These are phyloP conservation scores for Lerema accius DNA, from an alignment of 1,140 invertebrate species.

Conservation along the genomic window DNA sequence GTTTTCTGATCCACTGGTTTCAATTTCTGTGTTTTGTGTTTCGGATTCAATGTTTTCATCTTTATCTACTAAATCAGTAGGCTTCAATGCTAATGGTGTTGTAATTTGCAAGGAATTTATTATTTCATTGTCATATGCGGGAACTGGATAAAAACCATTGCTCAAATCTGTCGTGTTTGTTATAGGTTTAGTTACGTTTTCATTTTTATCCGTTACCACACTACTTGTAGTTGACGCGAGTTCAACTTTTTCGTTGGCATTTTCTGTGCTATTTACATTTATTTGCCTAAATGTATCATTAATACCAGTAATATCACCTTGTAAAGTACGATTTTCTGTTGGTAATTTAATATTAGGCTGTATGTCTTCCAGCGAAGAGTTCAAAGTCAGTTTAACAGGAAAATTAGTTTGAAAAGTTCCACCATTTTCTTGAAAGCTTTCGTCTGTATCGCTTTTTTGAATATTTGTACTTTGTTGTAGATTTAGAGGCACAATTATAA, in stretches of 20 bases:
- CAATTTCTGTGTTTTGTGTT: neutral
- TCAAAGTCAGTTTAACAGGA: slow-evolving; percentile 37
- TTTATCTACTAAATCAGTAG: slow-evolving; percentile 35
- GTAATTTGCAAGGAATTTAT: slow-evolving; percentile 49
- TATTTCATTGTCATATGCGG: slow-evolving; percentile 49
- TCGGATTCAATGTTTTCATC: neutral
- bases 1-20: neutral
- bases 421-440: slow-evolving; percentile 39
- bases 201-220: slow-evolving; percentile 27
- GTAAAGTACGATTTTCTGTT: neutral
- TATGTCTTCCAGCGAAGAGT: slow-evolving; percentile 14
- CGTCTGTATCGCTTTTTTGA: slow-evolving; percentile 34
- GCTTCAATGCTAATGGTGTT: slow-evolving; percentile 34
- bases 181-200: slow-evolving; percentile 27
- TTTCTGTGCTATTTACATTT: slow-evolving; percentile 16
- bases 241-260: slow-evolving; percentile 22
- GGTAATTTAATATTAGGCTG: slow-evolving; percentile 26
- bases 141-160: slow-evolving; percentile 45
- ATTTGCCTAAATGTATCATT: slow-evolving; percentile 35
- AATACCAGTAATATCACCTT: slow-evolving; percentile 2
- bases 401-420: slow-evolving; percentile 39
- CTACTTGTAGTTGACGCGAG: slow-evolving; percentile 29
- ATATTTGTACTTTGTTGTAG: slow-evolving; percentile 49
- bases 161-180: slow-evolving; percentile 22
- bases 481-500: slow-evolving; percentile 57